Evolutionary conservation across 1,140 invertebrate species (phyloP), one percentile per base, ranked within the genome.

Genomic region (Ericerus pela): DNA sequence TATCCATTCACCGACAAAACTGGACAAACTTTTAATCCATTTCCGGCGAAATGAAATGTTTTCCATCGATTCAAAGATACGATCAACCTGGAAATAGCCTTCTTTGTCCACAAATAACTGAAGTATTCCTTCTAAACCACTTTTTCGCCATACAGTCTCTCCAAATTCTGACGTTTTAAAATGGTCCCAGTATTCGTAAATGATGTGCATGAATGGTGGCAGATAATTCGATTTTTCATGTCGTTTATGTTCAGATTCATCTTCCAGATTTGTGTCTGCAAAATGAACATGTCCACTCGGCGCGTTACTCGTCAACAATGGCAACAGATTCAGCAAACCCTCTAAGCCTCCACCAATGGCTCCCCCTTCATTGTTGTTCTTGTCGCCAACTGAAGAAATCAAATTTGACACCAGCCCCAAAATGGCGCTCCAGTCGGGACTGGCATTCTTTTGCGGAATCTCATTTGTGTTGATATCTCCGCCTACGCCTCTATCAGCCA

Each of bases 91-190:
- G 54, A 60, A 60, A 10, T 56, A 54, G 1, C 59, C 59, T 52
- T 78, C 69, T 2, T 76, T 69, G 30, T 82, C 80, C 4, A 75
- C 66, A 70, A 79, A 76, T 20, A 70, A 65, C 53, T 72, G 72
- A 29, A 81, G 66, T n/a, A 81, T 75, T 33, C 76, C 74, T 36
- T 78, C 76, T 1, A 84, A 68, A 0, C 84, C 84, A 5, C 82
- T 78, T 41, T 79, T 84, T 55, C 79, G 75, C 75, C 82, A 83
- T 1, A 86, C 63, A 0, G 78, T 76, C 61, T 78, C 78, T 0
- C 83, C 84, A 0, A 86, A 68, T 60, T 87, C 82, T 0, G 84
- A 86, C 64, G 81, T 80, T 4, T 81, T 79, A 63, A 87, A 86
- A 41, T 85, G 76, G 58, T 86, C 82, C 78, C 83, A 85, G 62